Evolutionary conservation across 2,888 invertebrate genomes (phyloP), one percentile per base, ranked within the genome.

Genomic region (Chloroclysta siterata): DNA sequence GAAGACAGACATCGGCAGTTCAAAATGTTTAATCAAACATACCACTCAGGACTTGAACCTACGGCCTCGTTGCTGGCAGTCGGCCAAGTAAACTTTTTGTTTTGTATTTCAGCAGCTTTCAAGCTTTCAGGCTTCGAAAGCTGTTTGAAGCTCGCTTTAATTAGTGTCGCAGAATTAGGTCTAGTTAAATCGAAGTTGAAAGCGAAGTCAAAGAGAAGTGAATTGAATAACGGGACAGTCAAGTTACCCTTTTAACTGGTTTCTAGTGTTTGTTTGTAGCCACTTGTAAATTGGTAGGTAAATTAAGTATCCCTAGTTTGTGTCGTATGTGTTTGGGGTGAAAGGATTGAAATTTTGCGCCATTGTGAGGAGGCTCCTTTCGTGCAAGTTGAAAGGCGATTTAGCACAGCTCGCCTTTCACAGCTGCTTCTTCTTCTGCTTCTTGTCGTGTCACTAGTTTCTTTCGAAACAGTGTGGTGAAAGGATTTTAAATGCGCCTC

Each of bases 91-190:
- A 50, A 54, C 48, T 58, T 46, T 29, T n/a, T 48, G 36, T 46
- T 56, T 50, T 54, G 60, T 42, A 50, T 52, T 22, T 22, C 46
- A 59, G 41, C 10, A 47, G 64, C 59, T 59, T 63, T 52, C 47
- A 54, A 56, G 58, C 51, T 55, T 56, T 51, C 41, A 57, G 41
- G 39, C 39, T 53, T 46, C 28, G 14, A 55, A 51, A 60, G 33
- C 60, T 60, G 56, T 65, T 58, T 54, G 57, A 57, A 58, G 60
- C 41, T 48, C 6, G 33, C 39, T 33, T 64, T 60, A 65, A 60
- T 65, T 60, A 65, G 57, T 58, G 65, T 39, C 51, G 51, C 46
- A 47, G 56, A 61, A 65, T 52, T 54, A 60, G 53, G 56, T 56
- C 53, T 56, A 65, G 60, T 59, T 52, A 13, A 58, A 42, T 41